Evolutionary conservation across 1,140 invertebrate genomes (phyloP), one percentile per base, ranked within the genome.

Genomic region (Eueides isabella): DNA sequence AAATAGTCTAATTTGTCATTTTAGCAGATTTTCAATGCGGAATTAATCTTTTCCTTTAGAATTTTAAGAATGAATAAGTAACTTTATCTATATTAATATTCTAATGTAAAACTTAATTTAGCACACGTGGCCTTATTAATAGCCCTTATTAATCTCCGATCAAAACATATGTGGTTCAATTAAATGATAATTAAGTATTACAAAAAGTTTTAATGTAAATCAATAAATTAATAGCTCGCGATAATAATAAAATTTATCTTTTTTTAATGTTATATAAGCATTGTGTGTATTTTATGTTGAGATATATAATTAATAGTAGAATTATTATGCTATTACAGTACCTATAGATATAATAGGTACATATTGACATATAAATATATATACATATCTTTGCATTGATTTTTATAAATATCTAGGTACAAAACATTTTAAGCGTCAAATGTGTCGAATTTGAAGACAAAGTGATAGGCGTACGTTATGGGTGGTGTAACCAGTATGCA

Each of bases 401-500:
- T 1, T 19, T 44, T 9, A 44, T 44, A n/a, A n/a, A n/a, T n/a
- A n/a, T n/a, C n/a, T n/a, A n/a, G n/a, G n/a, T n/a, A n/a, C n/a
- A n/a, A n/a, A n/a, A n/a, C n/a, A 28, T 74, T 63, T 33, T 1
- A 71, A 64, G 29, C 44, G 31, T 28, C 75, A 83, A 84, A 86
- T 84, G 78, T 81, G 84, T 86, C 83, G 80, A 89, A 83, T 81
- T 82, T 78, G 70, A 79, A 77, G 73, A 74, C 48, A 73, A 80
- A 84, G 79, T 78, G 80, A 87, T 84, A 72, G 55, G 48, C 79
- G 72, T 30, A 71, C 79, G 82, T 83, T 87, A 75, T 80, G 76
- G 71, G 75, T 71, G 75, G 74, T 78, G 75, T 80, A 85, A 82
- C 80, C 78, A 87, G 82, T 84, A 88, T 86, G 81, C 85, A 83